Conservation (phyloP, 1,140 invertebrate genomes). For the Schlechtendalia chinensis region DNA sequence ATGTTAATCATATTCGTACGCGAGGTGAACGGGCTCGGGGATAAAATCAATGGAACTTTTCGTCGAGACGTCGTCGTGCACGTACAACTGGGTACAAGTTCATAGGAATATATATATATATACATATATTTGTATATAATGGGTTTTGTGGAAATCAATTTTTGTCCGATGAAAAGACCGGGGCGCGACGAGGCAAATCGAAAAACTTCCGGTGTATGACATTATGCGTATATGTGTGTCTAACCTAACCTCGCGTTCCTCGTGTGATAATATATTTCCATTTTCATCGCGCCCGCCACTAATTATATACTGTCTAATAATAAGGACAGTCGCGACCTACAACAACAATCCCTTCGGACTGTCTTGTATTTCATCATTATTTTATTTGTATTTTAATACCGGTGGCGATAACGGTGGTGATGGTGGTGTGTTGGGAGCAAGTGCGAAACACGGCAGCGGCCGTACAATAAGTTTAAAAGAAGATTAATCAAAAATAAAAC, state of each 20-base stretch:
- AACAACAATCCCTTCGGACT: neutral
- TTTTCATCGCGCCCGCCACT: neutral
- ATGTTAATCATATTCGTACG: no score
- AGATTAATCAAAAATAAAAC: no score
- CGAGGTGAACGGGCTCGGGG: neutral
- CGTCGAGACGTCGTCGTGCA: slow-evolving; percentile 6
- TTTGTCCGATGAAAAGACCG: slow-evolving; percentile 9
- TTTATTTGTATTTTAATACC: neutral
- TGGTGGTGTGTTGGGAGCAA: neutral
- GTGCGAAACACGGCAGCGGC: neutral
- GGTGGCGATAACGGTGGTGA: neutral
- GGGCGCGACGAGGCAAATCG: neutral
- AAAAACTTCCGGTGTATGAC: slow-evolving; percentile 29
- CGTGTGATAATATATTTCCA: slow-evolving; percentile 33
- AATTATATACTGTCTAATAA: slow-evolving; percentile 10
- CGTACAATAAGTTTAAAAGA: neutral
- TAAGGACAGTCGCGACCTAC: neutral
- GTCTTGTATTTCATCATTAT: slow-evolving; percentile 16
- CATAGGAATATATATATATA: slow-evolving; percentile 25
- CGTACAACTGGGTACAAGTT: neutral
- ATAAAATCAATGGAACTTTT: slow-evolving; percentile 44
- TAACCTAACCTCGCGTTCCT: neutral
- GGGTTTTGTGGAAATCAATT: slow-evolving; percentile 39
- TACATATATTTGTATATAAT: slow-evolving; percentile 33
- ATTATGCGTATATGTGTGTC: no score